Conservation (phyloP, 2,888 invertebrate species). For the Acronicta alni region DNA sequence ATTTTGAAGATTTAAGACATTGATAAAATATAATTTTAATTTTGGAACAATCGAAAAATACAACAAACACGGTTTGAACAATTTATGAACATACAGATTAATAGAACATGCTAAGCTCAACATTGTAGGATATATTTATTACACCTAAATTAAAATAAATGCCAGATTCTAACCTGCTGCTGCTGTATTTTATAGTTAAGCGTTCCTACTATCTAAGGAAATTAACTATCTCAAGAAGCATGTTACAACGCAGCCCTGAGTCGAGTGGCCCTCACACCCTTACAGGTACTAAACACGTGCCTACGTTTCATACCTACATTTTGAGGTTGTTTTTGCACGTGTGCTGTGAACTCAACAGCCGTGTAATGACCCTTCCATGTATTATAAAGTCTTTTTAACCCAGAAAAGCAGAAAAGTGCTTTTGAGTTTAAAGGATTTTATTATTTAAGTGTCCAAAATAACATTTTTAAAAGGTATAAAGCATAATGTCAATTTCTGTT, state of each 20-base stretch:
- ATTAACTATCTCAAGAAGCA: slow-evolving; percentile 52
- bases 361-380: slow-evolving; percentile 82
- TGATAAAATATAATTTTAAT: no score
- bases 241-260: slow-evolving; percentile 36
- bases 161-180: slow-evolving; percentile 6
- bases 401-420: slow-evolving; percentile 78
- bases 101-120: background rate
- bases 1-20: no score
- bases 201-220: slow-evolving; percentile 44
- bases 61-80: background rate
- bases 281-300: slow-evolving; percentile 52
- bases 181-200: slow-evolving; percentile 32
- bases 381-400: slow-evolving; percentile 82
- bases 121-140: background rate
- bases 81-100: background rate
- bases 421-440: slow-evolving; percentile 70
- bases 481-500: slow-evolving; percentile 13
- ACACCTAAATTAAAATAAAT: slow-evolving; percentile 12
- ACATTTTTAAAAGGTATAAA: slow-evolving; percentile 21
- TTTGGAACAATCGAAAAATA: no score
- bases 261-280: slow-evolving; percentile 52
- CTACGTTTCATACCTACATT: slow-evolving; percentile 62
- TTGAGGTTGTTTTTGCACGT: slow-evolving; percentile 78
- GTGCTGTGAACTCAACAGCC: slow-evolving; percentile 81
- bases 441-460: slow-evolving; percentile 56